Conservation (phyloP, 2,888 invertebrate genomes). For the Dione vanillae region DNA sequence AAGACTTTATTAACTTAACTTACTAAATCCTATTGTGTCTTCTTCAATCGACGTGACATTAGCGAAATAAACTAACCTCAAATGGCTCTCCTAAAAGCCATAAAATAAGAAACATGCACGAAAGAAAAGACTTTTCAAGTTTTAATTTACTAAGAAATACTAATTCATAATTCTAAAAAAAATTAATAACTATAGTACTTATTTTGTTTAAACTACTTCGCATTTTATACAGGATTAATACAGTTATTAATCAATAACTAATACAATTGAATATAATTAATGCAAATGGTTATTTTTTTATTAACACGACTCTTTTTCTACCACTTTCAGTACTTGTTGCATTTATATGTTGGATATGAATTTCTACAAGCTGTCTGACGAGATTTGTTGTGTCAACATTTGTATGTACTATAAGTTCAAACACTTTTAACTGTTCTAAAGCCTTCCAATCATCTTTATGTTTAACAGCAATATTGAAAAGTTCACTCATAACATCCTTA, state of each 20-base stretch:
- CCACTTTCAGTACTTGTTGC: constrained; percentile 44
- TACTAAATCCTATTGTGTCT: too few relatives aligned
- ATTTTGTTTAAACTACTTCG: not conserved
- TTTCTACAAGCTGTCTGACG: constrained; percentile 67
- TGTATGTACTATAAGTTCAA: constrained; percentile 72
- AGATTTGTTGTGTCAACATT: constrained; percentile 73
- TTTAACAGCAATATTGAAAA: constrained; percentile 72
- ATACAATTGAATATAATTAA: not conserved
- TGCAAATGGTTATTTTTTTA: constrained; percentile 44
- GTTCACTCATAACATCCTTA: constrained; percentile 65
- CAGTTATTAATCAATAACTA: too few relatives aligned
- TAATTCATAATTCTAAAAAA: not conserved
- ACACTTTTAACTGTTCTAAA: constrained; percentile 71
- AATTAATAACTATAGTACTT: not conserved
- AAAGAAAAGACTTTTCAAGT: not conserved
- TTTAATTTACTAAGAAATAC: not conserved
- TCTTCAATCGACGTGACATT: too few relatives aligned
- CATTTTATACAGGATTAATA: not conserved
- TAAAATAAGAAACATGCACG: not conserved
- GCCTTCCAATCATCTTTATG: constrained; percentile 72
- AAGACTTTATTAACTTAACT: too few relatives aligned
- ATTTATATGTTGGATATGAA: constrained; percentile 63
- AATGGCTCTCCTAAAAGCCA: too few relatives aligned
- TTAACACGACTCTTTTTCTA: constrained; percentile 57
- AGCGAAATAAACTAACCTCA: too few relatives aligned